phyloP scores from a whole-genome alignment of 2,797 vertebrate genomes.

The Lacerta agilis region DNA sequence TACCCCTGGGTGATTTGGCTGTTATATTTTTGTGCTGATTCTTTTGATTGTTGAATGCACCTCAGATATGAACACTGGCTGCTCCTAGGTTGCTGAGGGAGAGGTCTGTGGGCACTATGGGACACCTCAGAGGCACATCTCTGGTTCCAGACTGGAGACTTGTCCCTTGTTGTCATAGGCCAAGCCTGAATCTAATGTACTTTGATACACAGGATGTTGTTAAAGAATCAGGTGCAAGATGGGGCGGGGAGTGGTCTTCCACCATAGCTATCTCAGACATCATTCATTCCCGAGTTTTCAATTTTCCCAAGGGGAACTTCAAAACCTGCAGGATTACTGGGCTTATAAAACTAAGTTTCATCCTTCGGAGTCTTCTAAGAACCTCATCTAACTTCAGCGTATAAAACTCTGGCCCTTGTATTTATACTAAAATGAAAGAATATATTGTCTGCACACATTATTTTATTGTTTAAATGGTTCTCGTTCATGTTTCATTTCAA shows the following conservation, averaged over 20 bases:
- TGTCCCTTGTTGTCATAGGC: not conserved
- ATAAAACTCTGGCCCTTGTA: slow-evolving; percentile 72
- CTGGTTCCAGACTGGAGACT: not conserved
- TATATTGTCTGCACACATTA: slow-evolving; percentile 80
- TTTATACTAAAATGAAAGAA: slow-evolving; percentile 80
- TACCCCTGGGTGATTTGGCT: no score
- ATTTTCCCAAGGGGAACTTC: slow-evolving; percentile 49
- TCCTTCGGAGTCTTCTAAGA: slow-evolving; percentile 62
- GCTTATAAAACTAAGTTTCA: slow-evolving; percentile 61
- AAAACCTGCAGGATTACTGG: slow-evolving; percentile 56
- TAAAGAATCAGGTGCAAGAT: slow-evolving; percentile 69
- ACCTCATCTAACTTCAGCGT: slow-evolving; percentile 72
- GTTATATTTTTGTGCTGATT: no score
- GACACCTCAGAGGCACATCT: not conserved
- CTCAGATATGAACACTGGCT: not conserved
- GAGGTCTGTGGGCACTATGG: not conserved
- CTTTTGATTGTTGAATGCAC: not conserved
- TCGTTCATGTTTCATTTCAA: slow-evolving; percentile 87
- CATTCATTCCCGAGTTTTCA: slow-evolving; percentile 52
- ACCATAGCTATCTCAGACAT: slow-evolving; percentile 47
- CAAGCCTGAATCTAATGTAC: not conserved
- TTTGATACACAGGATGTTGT: not conserved
- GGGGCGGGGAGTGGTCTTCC: not conserved
- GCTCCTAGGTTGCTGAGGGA: no score
- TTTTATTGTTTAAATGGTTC: slow-evolving; percentile 85